These are phyloP conservation scores for Syngnathus scovelli DNA, from an alignment of 2,113 vertebrate species.

Conservation along the genomic window DNA sequence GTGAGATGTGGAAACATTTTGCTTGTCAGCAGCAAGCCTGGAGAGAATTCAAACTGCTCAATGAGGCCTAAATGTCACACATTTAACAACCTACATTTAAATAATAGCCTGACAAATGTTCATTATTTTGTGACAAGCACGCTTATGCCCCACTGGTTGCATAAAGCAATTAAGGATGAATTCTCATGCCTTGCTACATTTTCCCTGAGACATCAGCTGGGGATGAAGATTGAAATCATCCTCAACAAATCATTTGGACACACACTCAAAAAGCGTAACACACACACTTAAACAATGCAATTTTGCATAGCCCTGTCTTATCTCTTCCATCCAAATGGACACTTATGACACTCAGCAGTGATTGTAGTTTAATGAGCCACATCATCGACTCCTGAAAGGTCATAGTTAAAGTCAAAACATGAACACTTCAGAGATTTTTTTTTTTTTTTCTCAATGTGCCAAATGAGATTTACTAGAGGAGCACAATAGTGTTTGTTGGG, in stretches of 20 bases:
- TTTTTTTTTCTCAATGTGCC: slow-evolving; percentile 25
- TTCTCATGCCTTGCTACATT: slow-evolving; percentile 5
- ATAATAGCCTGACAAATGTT: too few relatives aligned
- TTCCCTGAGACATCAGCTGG: slow-evolving; percentile 7
- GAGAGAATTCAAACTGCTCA: too few relatives aligned
- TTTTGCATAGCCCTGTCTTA: slow-evolving; percentile 25
- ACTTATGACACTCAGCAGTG: background rate
- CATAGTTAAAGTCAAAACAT: slow-evolving; percentile 30
- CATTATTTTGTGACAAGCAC: too few relatives aligned
- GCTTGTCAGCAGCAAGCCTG: too few relatives aligned
- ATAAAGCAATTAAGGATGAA: background rate
- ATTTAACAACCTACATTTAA: too few relatives aligned
- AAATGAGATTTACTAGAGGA: slow-evolving; percentile 38
- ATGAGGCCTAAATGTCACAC: too few relatives aligned
- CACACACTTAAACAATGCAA: too few relatives aligned
- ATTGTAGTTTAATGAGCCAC: slow-evolving; percentile 15
- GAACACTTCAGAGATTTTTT: slow-evolving; percentile 6
- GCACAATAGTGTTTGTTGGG: slow-evolving; percentile 29
- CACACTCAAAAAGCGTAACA: too few relatives aligned
- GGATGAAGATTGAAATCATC: background rate
- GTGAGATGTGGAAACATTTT: too few relatives aligned
- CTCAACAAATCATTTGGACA: too few relatives aligned
- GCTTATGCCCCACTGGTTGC: too few relatives aligned
- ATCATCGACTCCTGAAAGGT: slow-evolving; percentile 17
- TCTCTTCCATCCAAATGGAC: slow-evolving; percentile 37